Base-by-base conservation (phyloP, 2,888 invertebrate genomes). In the Anaspis maculata region DNA sequence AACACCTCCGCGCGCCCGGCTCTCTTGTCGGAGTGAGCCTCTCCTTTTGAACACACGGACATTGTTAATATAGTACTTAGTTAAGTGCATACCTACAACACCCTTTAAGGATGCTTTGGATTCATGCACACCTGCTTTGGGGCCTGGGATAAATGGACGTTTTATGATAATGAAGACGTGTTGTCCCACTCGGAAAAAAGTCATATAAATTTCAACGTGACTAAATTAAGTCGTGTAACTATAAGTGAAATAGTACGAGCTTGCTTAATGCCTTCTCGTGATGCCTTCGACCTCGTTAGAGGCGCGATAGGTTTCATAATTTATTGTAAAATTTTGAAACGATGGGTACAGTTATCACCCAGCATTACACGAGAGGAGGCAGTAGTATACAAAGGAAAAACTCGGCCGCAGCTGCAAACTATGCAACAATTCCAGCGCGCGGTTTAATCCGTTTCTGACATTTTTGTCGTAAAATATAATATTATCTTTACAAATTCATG, bases 31-130 rank as follows among this genome's bases (percentile, higher is more conserved):
- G n/a, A n/a, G n/a, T n/a, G n/a, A n/a, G n/a, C n/a, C n/a, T n/a
- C n/a, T n/a, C 44, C 51, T 48, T 45, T 50, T 49, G 42, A 36
- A 43, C 47, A 46, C 46, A 45, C 34, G 42, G 44, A 42, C 46
- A 40, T 39, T 51, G 49, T 49, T 49, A 52, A 50, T 49, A 43
- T 37, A 42, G 37, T 43, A 45, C 43, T 42, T 38, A 33, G 27
- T 39, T 46, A 49, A 44, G 46, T 43, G 41, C 37, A 35, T 34
- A 38, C 35, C 34, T 32, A 29, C 27, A 31, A 32, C 31, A 35
- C 35, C 28, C 30, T 32, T 31, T 34, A 16, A 28, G 22, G 32
- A 29, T 22, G 14, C 30, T 35, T 26, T 19, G 25, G 30, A 31
- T 37, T 32, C 29, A 28, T 26, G 32, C 28, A 26, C 39, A 39